These are phyloP conservation scores for Mesitornis unicolor DNA, from an alignment of 2,113 vertebrate species.

Conservation along the genomic window DNA sequence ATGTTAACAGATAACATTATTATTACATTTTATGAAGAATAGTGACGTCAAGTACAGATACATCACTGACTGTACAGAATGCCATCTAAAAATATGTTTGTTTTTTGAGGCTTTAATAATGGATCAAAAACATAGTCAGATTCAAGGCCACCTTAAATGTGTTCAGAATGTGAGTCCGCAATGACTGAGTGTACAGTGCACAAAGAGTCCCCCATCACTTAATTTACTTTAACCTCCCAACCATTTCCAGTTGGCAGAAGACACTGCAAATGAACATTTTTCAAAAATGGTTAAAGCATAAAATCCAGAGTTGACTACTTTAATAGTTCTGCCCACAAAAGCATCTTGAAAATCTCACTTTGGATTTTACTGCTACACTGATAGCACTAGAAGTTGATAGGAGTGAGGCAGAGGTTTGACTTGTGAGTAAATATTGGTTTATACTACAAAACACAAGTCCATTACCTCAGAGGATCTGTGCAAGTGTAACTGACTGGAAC, in stretches of 20 bases:
- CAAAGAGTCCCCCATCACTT: neutral
- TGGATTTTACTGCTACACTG: neutral
- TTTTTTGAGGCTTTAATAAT: conserved; percentile 54
- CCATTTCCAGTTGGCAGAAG: neutral
- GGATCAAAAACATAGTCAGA: neutral
- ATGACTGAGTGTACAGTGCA: neutral
- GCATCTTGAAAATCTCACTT: neutral
- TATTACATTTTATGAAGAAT: conserved; percentile 70
- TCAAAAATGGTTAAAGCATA: neutral
- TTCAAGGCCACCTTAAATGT: neutral
- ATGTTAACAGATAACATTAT: conserved; percentile 75
- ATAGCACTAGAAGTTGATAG: neutral
- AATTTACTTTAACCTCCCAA: neutral
- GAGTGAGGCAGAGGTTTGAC: neutral
- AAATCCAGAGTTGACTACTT: neutral
- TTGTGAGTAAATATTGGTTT: conserved; percentile 30
- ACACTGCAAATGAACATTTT: neutral
- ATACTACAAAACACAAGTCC: conserved; percentile 7
- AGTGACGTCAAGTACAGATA: conserved; percentile 65
- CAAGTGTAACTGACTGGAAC: conserved; percentile 47
- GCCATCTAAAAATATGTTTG: conserved; percentile 64
- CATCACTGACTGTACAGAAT: conserved; percentile 50
- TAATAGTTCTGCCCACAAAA: neutral
- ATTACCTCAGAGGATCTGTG: conserved; percentile 29
- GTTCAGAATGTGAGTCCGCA: conserved; percentile 4